Percentiles rank a stretch among this genome's conserved stretches.
Conservation (phyloP, 2,888 invertebrate genomes). For the Cryptosula pallasiana region DNA sequence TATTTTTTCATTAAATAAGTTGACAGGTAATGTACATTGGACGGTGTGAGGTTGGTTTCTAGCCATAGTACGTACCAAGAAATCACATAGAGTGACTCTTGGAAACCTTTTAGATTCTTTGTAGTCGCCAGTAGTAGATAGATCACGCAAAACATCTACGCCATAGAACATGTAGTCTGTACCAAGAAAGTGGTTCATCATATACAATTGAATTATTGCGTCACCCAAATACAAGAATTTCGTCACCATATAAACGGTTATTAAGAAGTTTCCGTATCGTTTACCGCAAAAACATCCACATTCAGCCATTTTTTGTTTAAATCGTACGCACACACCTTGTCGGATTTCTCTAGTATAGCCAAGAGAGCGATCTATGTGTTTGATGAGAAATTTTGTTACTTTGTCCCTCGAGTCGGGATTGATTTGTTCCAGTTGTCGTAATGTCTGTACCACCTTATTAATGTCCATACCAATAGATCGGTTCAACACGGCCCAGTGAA, state of each 20-base stretch:
- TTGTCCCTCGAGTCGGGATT: slow-evolving; percentile 21
- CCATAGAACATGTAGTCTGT: slow-evolving; percentile 25
- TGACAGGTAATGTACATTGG: slow-evolving; percentile 28
- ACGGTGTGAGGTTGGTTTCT: slow-evolving; percentile 25
- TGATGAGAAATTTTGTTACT: slow-evolving; percentile 18
- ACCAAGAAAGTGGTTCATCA: slow-evolving; percentile 29
- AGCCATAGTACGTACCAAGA: slow-evolving; percentile 6
- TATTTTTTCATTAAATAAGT: slow-evolving; percentile 30
- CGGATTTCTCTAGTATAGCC: slow-evolving; percentile 11
- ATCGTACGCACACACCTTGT: neutral
- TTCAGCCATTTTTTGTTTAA: slow-evolving; percentile 9
- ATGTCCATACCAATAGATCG: slow-evolving; percentile 10
- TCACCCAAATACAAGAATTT: slow-evolving; percentile 28
- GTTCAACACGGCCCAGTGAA: slow-evolving; percentile 25
- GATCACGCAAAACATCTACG: slow-evolving; percentile 18
- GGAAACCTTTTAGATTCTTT: slow-evolving; percentile 16
- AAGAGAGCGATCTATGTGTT: slow-evolving; percentile 22
- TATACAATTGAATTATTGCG: slow-evolving; percentile 27
- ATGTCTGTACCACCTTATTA: slow-evolving; percentile 10
- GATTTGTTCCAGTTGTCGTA: slow-evolving; percentile 6
- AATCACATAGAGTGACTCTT: slow-evolving; percentile 24
- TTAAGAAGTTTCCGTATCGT: slow-evolving; percentile 28
- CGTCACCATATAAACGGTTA: slow-evolving; percentile 27
- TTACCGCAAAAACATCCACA: slow-evolving; percentile 25
- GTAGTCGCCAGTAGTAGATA: slow-evolving; percentile 5